These are phyloP conservation scores for Notiomystis cincta DNA, from an alignment of 2,113 vertebrate genomes.

Conservation along the genomic window DNA sequence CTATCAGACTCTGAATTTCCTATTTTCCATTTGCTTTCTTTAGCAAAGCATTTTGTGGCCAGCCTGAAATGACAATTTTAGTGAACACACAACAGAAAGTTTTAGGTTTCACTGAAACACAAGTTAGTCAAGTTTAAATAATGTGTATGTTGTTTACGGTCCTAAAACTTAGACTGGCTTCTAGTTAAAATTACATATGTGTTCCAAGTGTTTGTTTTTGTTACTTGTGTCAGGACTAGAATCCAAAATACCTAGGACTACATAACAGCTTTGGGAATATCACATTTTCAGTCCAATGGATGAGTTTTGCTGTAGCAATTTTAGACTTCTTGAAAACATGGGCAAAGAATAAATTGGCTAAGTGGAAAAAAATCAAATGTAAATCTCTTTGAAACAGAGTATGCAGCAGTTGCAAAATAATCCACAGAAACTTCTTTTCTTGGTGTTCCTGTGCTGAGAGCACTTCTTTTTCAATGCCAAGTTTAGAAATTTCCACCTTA, in stretches of 20 bases:
- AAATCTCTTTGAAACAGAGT: not conserved
- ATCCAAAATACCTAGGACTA: conserved; percentile 26
- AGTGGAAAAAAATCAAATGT: not conserved
- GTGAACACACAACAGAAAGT: not conserved
- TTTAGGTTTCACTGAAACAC: not conserved
- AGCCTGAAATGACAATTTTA: not conserved
- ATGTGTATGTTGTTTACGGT: not conserved
- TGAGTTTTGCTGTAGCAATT: not conserved
- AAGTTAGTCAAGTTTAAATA: not conserved
- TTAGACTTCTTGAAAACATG: not conserved
- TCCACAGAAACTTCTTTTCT: not conserved
- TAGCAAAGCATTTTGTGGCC: not conserved
- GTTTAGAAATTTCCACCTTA: not conserved
- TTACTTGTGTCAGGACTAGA: not conserved
- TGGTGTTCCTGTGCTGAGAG: not conserved
- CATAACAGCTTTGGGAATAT: conserved; percentile 53
- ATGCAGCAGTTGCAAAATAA: not conserved
- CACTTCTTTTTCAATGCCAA: not conserved
- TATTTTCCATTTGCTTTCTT: conserved; percentile 4
- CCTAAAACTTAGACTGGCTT: not conserved
- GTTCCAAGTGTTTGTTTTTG: conserved; percentile 39
- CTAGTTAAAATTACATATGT: not conserved
- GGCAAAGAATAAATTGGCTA: not conserved
- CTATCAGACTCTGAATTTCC: not conserved
- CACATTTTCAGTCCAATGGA: conserved; percentile 15